A percentile compares a stretch with the other conserved stretches of the same genome.
phyloP scores from a whole-genome alignment of 1,140 invertebrate genomes.

The Brachionus calyciflorus region DNA sequence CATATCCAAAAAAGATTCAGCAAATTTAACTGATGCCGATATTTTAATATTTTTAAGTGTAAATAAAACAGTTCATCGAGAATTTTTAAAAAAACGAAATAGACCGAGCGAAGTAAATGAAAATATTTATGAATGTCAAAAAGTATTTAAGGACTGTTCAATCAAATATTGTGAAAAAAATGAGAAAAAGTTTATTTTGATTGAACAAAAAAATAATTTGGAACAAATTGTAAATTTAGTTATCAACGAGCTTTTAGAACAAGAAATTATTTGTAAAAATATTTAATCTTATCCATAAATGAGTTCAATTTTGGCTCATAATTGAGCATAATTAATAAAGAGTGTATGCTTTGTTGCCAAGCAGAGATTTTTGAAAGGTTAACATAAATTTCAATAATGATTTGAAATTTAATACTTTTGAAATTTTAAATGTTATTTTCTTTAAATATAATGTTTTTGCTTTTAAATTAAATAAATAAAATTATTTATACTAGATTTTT shows the following conservation, averaged over 20 bases:
- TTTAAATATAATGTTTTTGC: too few relatives aligned
- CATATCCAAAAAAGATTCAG: neutral
- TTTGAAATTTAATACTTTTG: too few relatives aligned
- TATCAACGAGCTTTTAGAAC: neutral
- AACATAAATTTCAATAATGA: too few relatives aligned
- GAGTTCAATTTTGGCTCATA: too few relatives aligned
- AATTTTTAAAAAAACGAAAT: constrained; percentile 27
- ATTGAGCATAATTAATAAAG: too few relatives aligned
- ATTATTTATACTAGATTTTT: too few relatives aligned
- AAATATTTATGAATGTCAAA: constrained; percentile 7
- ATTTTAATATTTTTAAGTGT: constrained; percentile 4
- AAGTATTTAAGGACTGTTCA: neutral
- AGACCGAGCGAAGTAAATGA: neutral
- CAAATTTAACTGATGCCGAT: neutral
- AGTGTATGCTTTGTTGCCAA: too few relatives aligned
- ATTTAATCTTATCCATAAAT: neutral
- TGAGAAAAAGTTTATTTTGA: neutral
- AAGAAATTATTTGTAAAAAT: constrained; percentile 3
- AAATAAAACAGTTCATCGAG: neutral
- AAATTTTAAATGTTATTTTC: too few relatives aligned
- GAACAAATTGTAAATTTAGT: neutral
- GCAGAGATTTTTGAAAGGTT: too few relatives aligned
- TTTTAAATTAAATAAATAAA: too few relatives aligned
- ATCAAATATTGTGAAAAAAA: neutral
- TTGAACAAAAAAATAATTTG: constrained; percentile 18